Evolutionary conservation across 2,888 invertebrate species (phyloP).

Genomic region (Drosophila monieri): DNA sequence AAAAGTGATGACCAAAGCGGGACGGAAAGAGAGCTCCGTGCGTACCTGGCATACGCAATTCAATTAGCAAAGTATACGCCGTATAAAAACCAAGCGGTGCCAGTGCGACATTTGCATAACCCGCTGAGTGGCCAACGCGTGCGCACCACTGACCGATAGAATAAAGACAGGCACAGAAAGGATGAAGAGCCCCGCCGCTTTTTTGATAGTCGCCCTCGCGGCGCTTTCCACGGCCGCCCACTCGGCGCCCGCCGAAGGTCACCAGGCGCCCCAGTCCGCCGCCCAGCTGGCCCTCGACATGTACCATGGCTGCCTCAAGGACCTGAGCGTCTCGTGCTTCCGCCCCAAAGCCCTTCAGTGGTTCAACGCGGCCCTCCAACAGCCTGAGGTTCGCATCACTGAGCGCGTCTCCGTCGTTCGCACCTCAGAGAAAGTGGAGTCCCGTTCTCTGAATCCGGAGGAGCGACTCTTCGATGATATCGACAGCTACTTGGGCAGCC

Average conservation of each 20-base stretch:
- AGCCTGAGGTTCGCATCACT: conserved; percentile 90
- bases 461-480: conserved; percentile 88
- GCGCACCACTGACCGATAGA: conserved; percentile 49
- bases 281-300: conserved; percentile 87
- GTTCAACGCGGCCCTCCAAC: conserved; percentile 88
- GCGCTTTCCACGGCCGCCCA: conserved; percentile 59
- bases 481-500: conserved; percentile 90
- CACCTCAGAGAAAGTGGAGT: conserved; percentile 82
- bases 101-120: conserved; percentile 82
- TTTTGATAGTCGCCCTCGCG: conserved; percentile 65
- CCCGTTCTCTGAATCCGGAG: conserved; percentile 77
- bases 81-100: conserved; percentile 83
- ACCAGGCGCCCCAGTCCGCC: conserved; percentile 85
- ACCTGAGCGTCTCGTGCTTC: conserved; percentile 89
- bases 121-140: conserved; percentile 81
- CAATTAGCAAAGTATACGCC: conserved; percentile 79
- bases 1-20: conserved; percentile 57
- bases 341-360: conserved; percentile 91
- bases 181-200: conserved; percentile 75
- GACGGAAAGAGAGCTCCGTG: conserved; percentile 44
- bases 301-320: conserved; percentile 88
- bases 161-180: conserved; percentile 45
- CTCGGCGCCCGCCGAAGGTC: conserved; percentile 82
- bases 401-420: conserved; percentile 90
- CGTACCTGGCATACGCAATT: conserved; percentile 66